Percentiles rank a stretch among this genome's conserved stretches.
These are phyloP conservation scores for Ciconia maguari DNA, from an alignment of 2,113 vertebrate genomes.

Conservation along the genomic window DNA sequence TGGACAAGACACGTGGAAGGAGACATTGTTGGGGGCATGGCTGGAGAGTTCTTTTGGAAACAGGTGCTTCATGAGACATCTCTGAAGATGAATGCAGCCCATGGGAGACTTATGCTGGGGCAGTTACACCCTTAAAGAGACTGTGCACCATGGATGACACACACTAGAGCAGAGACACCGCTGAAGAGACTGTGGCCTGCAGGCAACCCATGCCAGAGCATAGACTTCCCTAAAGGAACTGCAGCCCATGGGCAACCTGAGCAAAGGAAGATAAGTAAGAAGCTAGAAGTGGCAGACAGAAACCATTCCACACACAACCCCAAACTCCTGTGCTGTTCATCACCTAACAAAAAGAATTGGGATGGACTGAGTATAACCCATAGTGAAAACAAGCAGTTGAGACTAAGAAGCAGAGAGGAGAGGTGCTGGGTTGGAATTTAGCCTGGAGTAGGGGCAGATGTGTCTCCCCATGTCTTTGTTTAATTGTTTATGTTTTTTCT, in stretches of 20 bases:
- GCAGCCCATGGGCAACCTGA: not conserved
- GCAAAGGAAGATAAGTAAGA: not conserved
- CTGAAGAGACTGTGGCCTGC: not conserved
- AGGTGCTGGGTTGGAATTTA: not conserved
- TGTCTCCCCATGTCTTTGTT: not conserved
- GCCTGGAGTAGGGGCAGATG: not conserved
- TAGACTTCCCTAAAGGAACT: not conserved
- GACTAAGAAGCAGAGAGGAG: not conserved
- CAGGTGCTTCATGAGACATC: not conserved
- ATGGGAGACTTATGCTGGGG: no score
- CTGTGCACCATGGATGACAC: no score
- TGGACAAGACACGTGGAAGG: not conserved
- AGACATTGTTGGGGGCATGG: fast-evolving
- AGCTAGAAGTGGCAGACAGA: not conserved
- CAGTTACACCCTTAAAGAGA: not conserved
- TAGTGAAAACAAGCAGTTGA: not conserved
- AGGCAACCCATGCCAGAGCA: not conserved
- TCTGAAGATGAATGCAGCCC: not conserved
- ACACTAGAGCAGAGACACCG: not conserved
- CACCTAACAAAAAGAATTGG: not conserved
- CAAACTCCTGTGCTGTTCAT: not conserved
- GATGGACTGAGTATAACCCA: not conserved
- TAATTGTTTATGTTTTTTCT: not conserved
- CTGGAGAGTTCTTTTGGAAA: not conserved
- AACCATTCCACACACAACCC: not conserved